A percentile compares a stretch with the other conserved stretches of the same genome.
phyloP scores from a whole-genome alignment of 2,113 vertebrate genomes.

The Bos javanicus region DNA sequence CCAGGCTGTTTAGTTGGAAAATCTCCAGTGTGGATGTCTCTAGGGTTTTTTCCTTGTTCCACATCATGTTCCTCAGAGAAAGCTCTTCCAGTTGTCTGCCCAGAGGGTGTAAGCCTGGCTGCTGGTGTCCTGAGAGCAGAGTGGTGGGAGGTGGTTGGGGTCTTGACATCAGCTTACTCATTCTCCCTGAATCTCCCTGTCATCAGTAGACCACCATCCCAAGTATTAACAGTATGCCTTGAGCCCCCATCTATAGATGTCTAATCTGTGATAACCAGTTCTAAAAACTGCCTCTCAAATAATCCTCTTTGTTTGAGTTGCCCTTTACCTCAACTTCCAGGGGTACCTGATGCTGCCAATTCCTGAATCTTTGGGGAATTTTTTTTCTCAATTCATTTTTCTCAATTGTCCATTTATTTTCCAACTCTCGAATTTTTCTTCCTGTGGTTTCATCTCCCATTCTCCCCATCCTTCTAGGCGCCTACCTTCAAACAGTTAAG shows the following conservation, averaged over 20 bases:
- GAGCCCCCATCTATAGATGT: too few species aligned
- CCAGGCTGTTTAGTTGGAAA: not conserved
- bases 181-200: not conserved
- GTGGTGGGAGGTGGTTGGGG: not conserved
- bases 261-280: not conserved
- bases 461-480: not conserved
- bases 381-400: not conserved
- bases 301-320: not conserved
- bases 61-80: not conserved
- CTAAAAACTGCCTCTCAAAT: not conserved
- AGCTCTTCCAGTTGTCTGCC: not conserved
- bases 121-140: not conserved
- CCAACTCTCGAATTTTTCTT: not conserved
- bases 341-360: not conserved
- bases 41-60: not conserved
- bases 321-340: not conserved
- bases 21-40: not conserved
- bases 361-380: too few species aligned
- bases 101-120: not conserved
- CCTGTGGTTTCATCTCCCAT: not conserved
- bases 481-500: not conserved
- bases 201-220: not conserved
- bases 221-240: not conserved
- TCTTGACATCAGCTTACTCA: not conserved
- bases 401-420: not conserved